Percentiles rank a stretch among this genome's conserved stretches.
These are phyloP conservation scores for Tachypleus tridentatus DNA, from an alignment of 1,140 invertebrate genomes.

Conservation along the genomic window DNA sequence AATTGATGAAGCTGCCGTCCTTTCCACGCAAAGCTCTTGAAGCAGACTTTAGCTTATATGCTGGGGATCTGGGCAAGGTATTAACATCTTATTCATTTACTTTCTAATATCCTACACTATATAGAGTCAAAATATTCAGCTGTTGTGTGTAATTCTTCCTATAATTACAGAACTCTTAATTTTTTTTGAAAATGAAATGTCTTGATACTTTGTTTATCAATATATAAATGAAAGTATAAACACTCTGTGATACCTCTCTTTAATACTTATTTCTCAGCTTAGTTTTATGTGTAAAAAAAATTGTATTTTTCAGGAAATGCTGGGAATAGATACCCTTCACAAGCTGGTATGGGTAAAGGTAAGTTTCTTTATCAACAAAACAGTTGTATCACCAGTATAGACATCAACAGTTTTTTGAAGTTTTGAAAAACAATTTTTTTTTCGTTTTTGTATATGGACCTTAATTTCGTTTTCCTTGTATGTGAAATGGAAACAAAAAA, in stretches of 20 bases:
- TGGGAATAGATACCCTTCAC: constrained; percentile 89
- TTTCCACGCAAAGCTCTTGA: constrained; percentile 97
- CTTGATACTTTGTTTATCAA: not conserved
- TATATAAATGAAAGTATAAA: not conserved
- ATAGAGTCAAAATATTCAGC: too few species aligned
- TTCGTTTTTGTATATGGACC: not conserved
- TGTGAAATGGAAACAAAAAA: too few species aligned
- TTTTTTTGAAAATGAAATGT: too few species aligned
- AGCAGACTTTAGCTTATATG: constrained; percentile 86
- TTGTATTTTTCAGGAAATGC: constrained; percentile 51
- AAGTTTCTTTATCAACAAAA: constrained; percentile 16
- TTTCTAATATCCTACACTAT: too few species aligned
- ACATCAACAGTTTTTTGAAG: too few species aligned
- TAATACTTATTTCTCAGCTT: too few species aligned
- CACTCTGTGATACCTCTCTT: too few species aligned
- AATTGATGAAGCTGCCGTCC: constrained; percentile 94
- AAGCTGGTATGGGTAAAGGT: constrained; percentile 94
- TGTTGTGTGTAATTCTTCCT: too few species aligned
- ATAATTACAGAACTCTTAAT: too few species aligned
- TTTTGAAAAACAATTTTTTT: constrained; percentile 12
- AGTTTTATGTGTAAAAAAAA: not conserved
- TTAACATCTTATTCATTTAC: too few species aligned
- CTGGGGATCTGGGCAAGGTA: constrained; percentile 78
- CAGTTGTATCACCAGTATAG: not conserved
- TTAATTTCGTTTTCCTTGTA: too few species aligned